A percentile compares a stretch with the other conserved stretches of the same genome.
phyloP scores from a whole-genome alignment of 1,140 invertebrate genomes.

The Apis cerana region DNA sequence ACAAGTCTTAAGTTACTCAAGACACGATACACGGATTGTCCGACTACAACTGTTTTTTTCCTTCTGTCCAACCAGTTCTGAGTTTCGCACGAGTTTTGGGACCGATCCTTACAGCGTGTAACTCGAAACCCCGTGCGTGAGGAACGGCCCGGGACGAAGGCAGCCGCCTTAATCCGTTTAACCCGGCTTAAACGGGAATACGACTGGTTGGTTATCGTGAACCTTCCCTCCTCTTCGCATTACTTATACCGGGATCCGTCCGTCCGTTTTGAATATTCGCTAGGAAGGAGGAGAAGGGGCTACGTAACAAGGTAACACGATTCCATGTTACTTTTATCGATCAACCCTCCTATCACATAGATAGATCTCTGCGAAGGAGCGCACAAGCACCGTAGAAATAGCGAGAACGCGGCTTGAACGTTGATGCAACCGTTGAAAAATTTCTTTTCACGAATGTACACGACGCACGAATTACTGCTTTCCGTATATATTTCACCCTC shows the following conservation, averaged over 20 bases:
- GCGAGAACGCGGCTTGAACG: background rate
- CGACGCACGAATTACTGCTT: background rate
- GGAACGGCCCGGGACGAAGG: conserved; percentile 62
- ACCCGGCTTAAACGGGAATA: conserved; percentile 65
- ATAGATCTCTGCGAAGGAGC: background rate
- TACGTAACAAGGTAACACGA: conserved; percentile 47
- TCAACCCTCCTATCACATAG: conserved; percentile 28
- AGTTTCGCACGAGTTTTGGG: conserved; percentile 33
- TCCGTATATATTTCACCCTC: background rate
- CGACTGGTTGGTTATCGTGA: conserved; percentile 65
- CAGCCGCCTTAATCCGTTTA: conserved; percentile 66
- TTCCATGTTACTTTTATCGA: conserved; percentile 47
- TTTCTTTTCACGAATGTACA: background rate
- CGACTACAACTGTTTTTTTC: conserved; percentile 39
- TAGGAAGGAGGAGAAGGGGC: conserved; percentile 25
- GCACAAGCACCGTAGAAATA: conserved; percentile 37
- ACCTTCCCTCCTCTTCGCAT: conserved; percentile 50
- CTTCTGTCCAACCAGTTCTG: conserved; percentile 29
- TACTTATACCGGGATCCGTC: conserved; percentile 64
- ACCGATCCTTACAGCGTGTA: conserved; percentile 55
- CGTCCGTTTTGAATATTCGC: conserved; percentile 59
- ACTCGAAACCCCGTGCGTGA: conserved; percentile 63
- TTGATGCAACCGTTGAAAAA: conserved; percentile 11
- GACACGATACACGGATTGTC: too few relatives aligned
- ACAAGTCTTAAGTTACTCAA: too few relatives aligned